phyloP scores from a whole-genome alignment of 2,113 vertebrate genomes.

The Microtus pennsylvanicus region DNA sequence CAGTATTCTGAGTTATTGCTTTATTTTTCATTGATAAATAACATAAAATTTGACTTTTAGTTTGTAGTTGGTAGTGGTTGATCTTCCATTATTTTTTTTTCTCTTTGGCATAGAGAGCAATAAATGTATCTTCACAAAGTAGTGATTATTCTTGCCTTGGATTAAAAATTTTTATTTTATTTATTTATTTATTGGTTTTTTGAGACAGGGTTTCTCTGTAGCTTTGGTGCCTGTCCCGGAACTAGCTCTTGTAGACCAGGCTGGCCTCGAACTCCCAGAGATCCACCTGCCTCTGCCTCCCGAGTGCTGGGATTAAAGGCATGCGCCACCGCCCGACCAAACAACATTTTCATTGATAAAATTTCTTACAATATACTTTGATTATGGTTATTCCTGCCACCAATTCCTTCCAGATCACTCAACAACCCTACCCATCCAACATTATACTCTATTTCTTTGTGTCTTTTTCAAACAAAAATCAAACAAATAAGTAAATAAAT shows the following conservation, averaged over 20 bases:
- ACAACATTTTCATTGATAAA: background rate
- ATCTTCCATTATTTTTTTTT: background rate
- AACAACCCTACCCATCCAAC: background rate
- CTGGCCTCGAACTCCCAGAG: no score
- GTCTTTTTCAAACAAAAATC: background rate
- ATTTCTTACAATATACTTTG: background rate
- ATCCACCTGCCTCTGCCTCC: no score
- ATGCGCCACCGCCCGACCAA: background rate
- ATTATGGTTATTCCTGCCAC: background rate
- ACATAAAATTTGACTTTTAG: background rate
- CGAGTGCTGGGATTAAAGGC: no score
- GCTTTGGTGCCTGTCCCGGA: no score
- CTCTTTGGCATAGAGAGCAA: background rate
- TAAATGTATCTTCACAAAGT: background rate
- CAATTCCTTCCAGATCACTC: background rate
- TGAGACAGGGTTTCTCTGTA: no score
- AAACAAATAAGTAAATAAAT: background rate
- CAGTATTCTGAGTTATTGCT: background rate
- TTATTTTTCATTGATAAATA: background rate
- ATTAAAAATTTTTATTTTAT: no score
- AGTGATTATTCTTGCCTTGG: background rate
- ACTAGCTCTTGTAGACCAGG: no score
- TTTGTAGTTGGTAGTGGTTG: background rate
- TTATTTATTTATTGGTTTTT: no score
- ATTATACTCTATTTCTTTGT: background rate